These are phyloP conservation scores for Paramormyrops kingsleyae DNA, from an alignment of 2,113 vertebrate species.

Conservation along the genomic window DNA sequence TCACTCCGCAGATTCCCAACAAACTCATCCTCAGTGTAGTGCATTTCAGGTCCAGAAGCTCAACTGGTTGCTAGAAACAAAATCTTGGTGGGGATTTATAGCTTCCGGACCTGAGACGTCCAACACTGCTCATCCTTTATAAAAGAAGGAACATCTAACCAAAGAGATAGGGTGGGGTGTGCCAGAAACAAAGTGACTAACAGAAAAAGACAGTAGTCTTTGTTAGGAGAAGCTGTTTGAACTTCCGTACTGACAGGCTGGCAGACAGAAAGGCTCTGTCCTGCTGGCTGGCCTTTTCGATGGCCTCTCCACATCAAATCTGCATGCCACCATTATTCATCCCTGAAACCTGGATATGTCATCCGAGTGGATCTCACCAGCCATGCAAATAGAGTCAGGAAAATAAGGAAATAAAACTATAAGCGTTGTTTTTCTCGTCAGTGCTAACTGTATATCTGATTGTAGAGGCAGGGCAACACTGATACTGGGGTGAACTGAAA, in stretches of 20 bases:
- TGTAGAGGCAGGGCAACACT: background rate
- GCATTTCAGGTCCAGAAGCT: background rate
- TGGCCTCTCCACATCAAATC: background rate
- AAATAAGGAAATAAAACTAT: background rate
- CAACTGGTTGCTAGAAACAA: background rate
- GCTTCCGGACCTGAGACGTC: background rate
- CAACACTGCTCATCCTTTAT: background rate
- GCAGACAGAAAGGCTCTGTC: background rate
- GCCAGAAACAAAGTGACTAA: background rate
- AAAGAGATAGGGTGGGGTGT: background rate
- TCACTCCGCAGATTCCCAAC: background rate
- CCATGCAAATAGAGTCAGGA: background rate
- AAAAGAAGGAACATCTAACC: background rate
- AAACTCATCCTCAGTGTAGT: background rate
- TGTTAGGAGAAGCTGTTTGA: background rate
- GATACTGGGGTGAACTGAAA: background rate
- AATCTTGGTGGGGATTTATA: background rate
- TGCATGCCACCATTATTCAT: background rate
- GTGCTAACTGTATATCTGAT: background rate
- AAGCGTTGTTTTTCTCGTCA: background rate
- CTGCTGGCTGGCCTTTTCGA: background rate
- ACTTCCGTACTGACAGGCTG: background rate
- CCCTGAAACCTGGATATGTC: background rate
- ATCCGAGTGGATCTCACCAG: background rate
- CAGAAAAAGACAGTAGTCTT: background rate